Percentiles rank a stretch among this genome's conserved stretches.
Conservation (phyloP, 2,888 invertebrate species). For the Neoaliturus tenellus region DNA sequence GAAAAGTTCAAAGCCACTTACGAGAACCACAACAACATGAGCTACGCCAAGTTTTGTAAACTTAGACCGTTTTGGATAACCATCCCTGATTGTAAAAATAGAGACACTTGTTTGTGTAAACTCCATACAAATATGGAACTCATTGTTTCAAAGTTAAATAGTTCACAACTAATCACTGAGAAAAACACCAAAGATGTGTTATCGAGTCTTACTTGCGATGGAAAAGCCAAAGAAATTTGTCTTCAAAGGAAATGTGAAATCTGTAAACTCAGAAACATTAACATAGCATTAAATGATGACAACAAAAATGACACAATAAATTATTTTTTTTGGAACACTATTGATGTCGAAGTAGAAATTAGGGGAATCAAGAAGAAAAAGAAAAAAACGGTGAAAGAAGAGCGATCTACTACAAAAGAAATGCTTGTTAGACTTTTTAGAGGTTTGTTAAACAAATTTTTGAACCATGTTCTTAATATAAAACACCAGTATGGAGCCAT, state of each 20-base stretch:
- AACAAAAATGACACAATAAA: slow-evolving; percentile 24
- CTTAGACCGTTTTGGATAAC: slow-evolving; percentile 39
- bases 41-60: slow-evolving; percentile 33
- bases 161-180: slow-evolving; percentile 31
- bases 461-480: slow-evolving; percentile 21
- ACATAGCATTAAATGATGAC: slow-evolving; percentile 22
- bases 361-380: slow-evolving; percentile 16
- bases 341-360: neutral
- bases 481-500: slow-evolving; percentile 30
- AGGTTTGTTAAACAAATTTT: neutral
- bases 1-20: neutral
- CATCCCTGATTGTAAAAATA: slow-evolving; percentile 8
- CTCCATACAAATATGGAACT: slow-evolving; percentile 41
- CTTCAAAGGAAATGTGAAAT: slow-evolving; percentile 13
- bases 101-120: slow-evolving; percentile 43
- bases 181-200: slow-evolving; percentile 32
- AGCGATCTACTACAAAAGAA: slow-evolving; percentile 32
- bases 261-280: slow-evolving; percentile 13
- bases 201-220: neutral
- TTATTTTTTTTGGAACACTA: slow-evolving; percentile 11
- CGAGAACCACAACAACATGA: slow-evolving; percentile 9
- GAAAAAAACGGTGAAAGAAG: slow-evolving; percentile 45
- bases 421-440: slow-evolving; percentile 38
- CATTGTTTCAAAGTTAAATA: slow-evolving; percentile 32
- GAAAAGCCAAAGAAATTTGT: slow-evolving; percentile 16